Conservation (phyloP, 2,888 invertebrate species). For the Sarcophaga carnaria region DNA sequence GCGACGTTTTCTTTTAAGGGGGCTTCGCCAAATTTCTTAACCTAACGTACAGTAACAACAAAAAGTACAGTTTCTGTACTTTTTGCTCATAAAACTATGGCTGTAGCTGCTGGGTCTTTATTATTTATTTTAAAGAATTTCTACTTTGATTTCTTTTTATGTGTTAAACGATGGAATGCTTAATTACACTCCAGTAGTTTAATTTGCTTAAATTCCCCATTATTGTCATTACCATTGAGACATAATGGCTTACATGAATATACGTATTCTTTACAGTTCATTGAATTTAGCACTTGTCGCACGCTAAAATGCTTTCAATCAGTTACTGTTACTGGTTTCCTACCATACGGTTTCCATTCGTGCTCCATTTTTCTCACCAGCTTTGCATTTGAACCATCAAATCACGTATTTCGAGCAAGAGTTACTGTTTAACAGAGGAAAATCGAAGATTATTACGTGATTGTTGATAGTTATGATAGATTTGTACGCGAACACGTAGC, state of each 20-base stretch:
- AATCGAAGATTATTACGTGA: slow-evolving; percentile 45
- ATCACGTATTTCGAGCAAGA: neutral
- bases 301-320: neutral
- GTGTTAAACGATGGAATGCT: neutral
- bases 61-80: too few relatives aligned
- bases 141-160: neutral
- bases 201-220: too few relatives aligned
- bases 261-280: neutral
- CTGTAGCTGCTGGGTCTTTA: too few relatives aligned
- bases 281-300: slow-evolving; percentile 3
- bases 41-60: too few relatives aligned
- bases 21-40: too few relatives aligned
- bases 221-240: neutral
- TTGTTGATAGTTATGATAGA: slow-evolving; percentile 24
- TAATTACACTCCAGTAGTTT: neutral
- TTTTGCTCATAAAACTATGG: too few relatives aligned
- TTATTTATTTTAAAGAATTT: neutral
- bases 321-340: neutral
- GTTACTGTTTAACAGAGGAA: slow-evolving; percentile 10
- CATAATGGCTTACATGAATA: neutral
- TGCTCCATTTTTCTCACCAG: neutral
- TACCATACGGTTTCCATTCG: too few relatives aligned
- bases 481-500: neutral
- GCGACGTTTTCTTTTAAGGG: too few relatives aligned
- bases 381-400: neutral